Percentiles rank a stretch among this genome's conserved stretches.
phyloP scores from a whole-genome alignment of 1,140 invertebrate species.

The Cepaea nemoralis region DNA sequence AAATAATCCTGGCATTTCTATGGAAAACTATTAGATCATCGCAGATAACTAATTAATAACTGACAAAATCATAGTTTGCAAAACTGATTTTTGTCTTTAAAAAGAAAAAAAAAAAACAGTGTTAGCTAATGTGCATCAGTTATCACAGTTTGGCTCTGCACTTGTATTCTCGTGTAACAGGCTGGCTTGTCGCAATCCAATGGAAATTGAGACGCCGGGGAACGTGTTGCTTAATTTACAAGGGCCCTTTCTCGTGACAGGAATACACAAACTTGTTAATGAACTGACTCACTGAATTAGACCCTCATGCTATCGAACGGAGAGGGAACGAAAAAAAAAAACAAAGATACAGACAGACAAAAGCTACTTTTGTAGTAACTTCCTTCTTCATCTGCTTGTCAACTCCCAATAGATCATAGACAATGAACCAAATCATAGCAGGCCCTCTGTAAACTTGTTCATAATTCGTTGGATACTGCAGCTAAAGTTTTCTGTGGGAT shows the following conservation, averaged over 20 bases:
- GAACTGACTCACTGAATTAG: neutral
- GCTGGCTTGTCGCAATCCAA: neutral
- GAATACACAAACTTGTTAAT: neutral
- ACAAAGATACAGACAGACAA: too few relatives aligned
- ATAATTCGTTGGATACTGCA: too few relatives aligned
- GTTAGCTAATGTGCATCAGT: neutral
- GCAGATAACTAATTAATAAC: too few relatives aligned
- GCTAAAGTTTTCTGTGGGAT: neutral
- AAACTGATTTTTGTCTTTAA: too few relatives aligned
- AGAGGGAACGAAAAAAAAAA: too few relatives aligned
- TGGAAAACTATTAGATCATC: too few relatives aligned
- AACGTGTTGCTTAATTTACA: slow-evolving; percentile 6
- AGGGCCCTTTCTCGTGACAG: neutral
- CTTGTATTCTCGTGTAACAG: neutral
- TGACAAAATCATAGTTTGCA: too few relatives aligned
- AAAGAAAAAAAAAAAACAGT: too few relatives aligned
- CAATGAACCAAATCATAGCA: neutral
- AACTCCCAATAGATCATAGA: neutral
- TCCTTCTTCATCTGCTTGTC: neutral
- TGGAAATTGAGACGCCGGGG: neutral
- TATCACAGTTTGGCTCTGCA: neutral
- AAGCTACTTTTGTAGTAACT: neutral
- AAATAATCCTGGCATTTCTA: too few relatives aligned
- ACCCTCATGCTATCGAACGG: neutral
- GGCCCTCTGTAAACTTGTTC: too few relatives aligned